Base-by-base conservation (phyloP, 1,140 invertebrate species). In the Anastatus disparis region DNA sequence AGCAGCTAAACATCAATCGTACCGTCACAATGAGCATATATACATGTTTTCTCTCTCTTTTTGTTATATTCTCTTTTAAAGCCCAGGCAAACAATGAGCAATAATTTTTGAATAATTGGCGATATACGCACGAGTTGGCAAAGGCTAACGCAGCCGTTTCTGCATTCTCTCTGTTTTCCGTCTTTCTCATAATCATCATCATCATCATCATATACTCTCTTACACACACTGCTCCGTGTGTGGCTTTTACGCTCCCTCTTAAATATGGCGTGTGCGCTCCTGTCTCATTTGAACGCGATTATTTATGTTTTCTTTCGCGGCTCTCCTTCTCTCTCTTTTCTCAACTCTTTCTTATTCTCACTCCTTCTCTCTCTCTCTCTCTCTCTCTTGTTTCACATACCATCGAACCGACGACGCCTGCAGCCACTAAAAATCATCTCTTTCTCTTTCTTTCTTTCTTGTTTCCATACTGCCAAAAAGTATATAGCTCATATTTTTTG, bases 221-320 rank as follows among this genome's bases (percentile, higher is more conserved):
- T 20, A 4, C 15, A 27, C 15, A 3, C 27, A 13, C 13, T 10
- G 26, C 53, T 31, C 29, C 3, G 22, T 12, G 40, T 48, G 27
- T 40, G 20, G 20, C 13, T 15, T 48, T 7, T 59, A 17, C 63
- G 24, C 46, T 46, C 29, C 13, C 40, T 61, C 38, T 29, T 40
- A 4, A 40, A 20, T 52, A n/a, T 17, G 17, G 46, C 44, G 22
- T 12, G n/a, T 42, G 15, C 63, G 71, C 76, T 77, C 79, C 77
- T 82, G 84, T 86, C 85, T 85, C 84, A 85, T 86, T 87, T 84
- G 82, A 84, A 82, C 81, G 79, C 81, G 84, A 86, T 87, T 86
- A 87, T 86, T 87, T 87, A 86, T 86, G 84, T 86, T 86, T 87
- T 85, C 83, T 84, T 85, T 83, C 78, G 78, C 79, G 75, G 29